A percentile compares a stretch with the other conserved stretches of the same genome.
Evolutionary conservation across 2,797 vertebrate species (phyloP).

Genomic region (Chelon auratus): DNA sequence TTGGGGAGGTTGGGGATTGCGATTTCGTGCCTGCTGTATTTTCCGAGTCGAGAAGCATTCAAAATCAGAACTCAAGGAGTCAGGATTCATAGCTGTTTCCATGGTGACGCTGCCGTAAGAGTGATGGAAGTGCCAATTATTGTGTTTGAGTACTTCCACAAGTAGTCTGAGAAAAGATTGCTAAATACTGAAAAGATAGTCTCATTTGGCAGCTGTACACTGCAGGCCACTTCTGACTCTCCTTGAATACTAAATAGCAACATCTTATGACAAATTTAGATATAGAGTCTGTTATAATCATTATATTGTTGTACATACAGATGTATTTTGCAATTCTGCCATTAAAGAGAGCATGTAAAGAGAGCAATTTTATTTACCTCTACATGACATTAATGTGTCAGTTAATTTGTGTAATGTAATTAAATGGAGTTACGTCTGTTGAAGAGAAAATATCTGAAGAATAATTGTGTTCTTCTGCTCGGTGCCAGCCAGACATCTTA

Average conservation of each 20-base stretch:
- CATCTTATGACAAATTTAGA: slow-evolving; percentile 31
- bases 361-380: slow-evolving; percentile 39
- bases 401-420: slow-evolving; percentile 57
- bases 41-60: slow-evolving; percentile 57
- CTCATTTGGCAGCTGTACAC: slow-evolving; percentile 47
- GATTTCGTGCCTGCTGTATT: slow-evolving; percentile 49
- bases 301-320: neutral
- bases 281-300: slow-evolving; percentile 26
- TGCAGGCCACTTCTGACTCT: slow-evolving; percentile 19
- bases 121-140: slow-evolving; percentile 74
- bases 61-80: slow-evolving; percentile 71
- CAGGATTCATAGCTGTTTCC: slow-evolving; percentile 69
- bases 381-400: slow-evolving; percentile 36
- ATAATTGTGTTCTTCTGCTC: slow-evolving; percentile 38
- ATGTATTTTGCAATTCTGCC: slow-evolving; percentile 41
- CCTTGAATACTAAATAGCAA: slow-evolving; percentile 29
- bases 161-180: slow-evolving; percentile 62
- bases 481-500: slow-evolving; percentile 43
- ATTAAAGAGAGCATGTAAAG: slow-evolving; percentile 1
- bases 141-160: slow-evolving; percentile 73
- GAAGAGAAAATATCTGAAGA: slow-evolving; percentile 45
- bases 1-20: neutral
- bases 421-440: slow-evolving; percentile 33
- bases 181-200: slow-evolving; percentile 50
- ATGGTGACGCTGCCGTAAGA: slow-evolving; percentile 70